phyloP scores from a whole-genome alignment of 2,888 invertebrate species.

The Frankliniella fusca region DNA sequence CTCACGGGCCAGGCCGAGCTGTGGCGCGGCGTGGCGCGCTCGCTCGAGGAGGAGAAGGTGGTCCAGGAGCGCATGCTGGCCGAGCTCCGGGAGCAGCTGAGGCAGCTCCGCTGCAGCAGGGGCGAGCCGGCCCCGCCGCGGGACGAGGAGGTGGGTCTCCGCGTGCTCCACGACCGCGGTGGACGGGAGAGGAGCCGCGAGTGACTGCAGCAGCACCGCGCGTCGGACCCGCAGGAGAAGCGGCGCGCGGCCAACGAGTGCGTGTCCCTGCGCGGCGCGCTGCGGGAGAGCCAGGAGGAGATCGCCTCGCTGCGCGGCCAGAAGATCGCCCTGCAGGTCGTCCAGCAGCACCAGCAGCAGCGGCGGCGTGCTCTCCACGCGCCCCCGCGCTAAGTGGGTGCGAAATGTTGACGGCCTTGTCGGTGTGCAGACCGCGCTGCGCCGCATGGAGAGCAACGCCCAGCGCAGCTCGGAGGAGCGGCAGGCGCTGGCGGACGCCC shows the following conservation, averaged over 20 bases:
- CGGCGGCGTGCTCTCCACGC: too few species aligned
- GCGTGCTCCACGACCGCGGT: not conserved
- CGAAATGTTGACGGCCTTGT: too few species aligned
- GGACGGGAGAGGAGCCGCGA: too few species aligned
- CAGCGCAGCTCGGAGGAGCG: not conserved
- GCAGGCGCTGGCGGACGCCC: constrained; percentile 1
- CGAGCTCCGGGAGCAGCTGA: not conserved
- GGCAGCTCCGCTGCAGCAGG: not conserved
- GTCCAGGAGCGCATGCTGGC: constrained; percentile 18
- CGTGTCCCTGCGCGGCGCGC: constrained; percentile 18
- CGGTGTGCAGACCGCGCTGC: constrained; percentile 1
- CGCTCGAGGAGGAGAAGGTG: constrained; percentile 16
- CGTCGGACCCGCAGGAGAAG: not conserved
- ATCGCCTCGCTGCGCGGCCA: not conserved
- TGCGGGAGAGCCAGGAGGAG: constrained; percentile 19
- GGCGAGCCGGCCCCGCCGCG: not conserved
- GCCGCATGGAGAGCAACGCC: not conserved
- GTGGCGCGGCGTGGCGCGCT: constrained; percentile 19
- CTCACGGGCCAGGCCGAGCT: constrained; percentile 26
- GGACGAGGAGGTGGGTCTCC: not conserved
- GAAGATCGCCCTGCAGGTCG: not conserved
- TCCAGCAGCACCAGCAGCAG: too few species aligned
- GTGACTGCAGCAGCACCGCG: too few species aligned
- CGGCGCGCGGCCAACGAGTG: not conserved
- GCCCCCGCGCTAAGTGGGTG: too few species aligned